phyloP scores from a whole-genome alignment of 2,797 vertebrate genomes.

The Hozukius guyotensis region DNA sequence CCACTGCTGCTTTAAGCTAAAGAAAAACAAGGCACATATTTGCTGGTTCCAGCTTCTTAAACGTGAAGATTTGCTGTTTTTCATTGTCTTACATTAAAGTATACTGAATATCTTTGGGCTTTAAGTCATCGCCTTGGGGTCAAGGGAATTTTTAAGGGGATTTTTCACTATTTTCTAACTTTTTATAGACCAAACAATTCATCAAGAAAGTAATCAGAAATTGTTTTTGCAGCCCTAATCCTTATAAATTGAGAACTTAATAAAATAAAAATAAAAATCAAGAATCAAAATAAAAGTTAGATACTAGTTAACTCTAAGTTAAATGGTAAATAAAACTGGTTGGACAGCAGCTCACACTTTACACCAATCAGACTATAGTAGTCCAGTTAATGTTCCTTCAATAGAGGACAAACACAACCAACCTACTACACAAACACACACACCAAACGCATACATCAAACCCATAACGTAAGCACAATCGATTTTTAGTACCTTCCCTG shows the following conservation, averaged over 20 bases:
- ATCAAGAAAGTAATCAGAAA: not conserved
- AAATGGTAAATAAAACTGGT: conserved; percentile 10
- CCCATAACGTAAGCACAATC: conserved; percentile 42
- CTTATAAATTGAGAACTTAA: not conserved
- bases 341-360: not conserved
- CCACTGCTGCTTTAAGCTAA: too few relatives aligned
- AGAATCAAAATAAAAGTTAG: not conserved
- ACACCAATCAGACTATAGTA: not conserved
- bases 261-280: not conserved
- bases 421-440: conserved; percentile 30
- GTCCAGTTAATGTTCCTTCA: conserved; percentile 26
- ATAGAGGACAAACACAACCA: conserved; percentile 23
- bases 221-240: not conserved
- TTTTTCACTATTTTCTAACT: not conserved
- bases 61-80: not conserved
- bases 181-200: not conserved
- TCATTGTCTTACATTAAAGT: not conserved
- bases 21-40: not conserved
- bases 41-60: not conserved
- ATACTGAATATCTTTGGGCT: not conserved
- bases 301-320: not conserved
- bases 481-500: conserved; percentile 55
- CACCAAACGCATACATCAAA: conserved; percentile 30
- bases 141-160: not conserved
- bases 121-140: not conserved